phyloP scores from a whole-genome alignment of 2,888 invertebrate species.

The Cryptus armator region DNA sequence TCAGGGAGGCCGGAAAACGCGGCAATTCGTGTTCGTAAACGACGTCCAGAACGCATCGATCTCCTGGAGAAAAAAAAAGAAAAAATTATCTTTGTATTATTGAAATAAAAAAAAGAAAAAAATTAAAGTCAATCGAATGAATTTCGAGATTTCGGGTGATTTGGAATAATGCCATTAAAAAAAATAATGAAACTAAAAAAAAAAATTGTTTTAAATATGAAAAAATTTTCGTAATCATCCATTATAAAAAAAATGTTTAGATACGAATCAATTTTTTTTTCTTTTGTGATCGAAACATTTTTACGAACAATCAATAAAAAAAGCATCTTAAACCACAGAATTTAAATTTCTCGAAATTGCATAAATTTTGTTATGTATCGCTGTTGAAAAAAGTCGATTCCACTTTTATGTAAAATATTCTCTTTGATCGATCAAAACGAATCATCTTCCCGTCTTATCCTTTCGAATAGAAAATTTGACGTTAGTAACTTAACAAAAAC shows the following conservation, averaged over 20 bases:
- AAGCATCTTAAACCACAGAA: too few relatives aligned
- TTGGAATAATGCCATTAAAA: too few relatives aligned
- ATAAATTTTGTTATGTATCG: too few relatives aligned
- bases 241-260: too few relatives aligned
- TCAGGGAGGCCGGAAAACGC: constrained; percentile 91
- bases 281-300: too few relatives aligned
- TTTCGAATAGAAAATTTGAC: constrained; percentile 1
- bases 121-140: background rate
- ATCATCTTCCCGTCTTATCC: background rate
- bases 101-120: background rate
- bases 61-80: constrained; percentile 86
- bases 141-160: background rate
- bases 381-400: background rate
- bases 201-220: background rate
- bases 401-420: background rate
- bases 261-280: too few relatives aligned
- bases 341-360: too few relatives aligned
- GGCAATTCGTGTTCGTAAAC: constrained; percentile 93
- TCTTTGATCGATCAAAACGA: background rate
- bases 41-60: constrained; percentile 89
- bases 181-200: background rate
- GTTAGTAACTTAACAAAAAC: background rate
- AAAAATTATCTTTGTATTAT: constrained; percentile 10
- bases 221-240: background rate
- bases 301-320: too few relatives aligned